These are phyloP conservation scores for Diachrysia chrysitis DNA, from an alignment of 2,888 invertebrate genomes.

Conservation along the genomic window DNA sequence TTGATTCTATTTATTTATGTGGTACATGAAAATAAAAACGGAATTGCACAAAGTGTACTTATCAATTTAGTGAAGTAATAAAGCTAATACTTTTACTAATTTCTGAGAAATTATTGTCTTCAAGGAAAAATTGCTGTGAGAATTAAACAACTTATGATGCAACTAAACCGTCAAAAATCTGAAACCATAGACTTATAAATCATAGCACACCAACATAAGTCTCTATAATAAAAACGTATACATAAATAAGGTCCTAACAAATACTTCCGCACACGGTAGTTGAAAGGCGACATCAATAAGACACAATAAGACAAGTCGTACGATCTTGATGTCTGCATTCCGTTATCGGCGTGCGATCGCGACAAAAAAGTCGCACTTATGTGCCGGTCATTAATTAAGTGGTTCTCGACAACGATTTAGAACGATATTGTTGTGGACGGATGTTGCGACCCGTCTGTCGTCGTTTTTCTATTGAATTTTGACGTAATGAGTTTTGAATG, in stretches of 20 bases:
- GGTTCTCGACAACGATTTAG: constrained; percentile 51
- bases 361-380: constrained; percentile 74
- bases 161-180: too few species aligned
- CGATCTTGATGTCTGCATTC: constrained; percentile 84
- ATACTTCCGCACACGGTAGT: constrained; percentile 75
- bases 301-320: constrained; percentile 53
- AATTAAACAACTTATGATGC: too few species aligned
- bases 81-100: too few species aligned
- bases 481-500: constrained; percentile 35
- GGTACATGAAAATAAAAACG: too few species aligned
- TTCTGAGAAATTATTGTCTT: too few species aligned
- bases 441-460: constrained; percentile 48
- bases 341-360: constrained; percentile 66
- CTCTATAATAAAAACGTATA: constrained; percentile 10
- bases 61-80: too few species aligned
- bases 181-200: background rate
- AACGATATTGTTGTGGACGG: constrained; percentile 44
- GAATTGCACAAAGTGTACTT: too few species aligned
- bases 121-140: too few species aligned
- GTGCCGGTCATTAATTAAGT: constrained; percentile 83
- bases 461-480: constrained; percentile 34
- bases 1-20: too few species aligned
- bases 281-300: constrained; percentile 82
- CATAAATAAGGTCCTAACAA: constrained; percentile 60
- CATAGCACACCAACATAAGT: background rate